These are phyloP conservation scores for Drosophila hydei DNA, from an alignment of 1,140 invertebrate species.

Conservation along the genomic window DNA sequence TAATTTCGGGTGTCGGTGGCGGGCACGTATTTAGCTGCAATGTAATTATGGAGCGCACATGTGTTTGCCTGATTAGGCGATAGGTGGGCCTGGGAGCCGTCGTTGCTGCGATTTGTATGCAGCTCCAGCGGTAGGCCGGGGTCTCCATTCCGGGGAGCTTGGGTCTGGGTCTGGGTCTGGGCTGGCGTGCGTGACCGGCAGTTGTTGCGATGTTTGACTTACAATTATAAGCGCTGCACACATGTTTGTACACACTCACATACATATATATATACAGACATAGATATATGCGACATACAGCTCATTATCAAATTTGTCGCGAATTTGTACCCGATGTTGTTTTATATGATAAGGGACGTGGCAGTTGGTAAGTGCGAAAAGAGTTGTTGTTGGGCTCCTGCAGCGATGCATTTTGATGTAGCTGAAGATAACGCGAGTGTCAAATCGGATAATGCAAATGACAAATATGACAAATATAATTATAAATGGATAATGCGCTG, in stretches of 20 bases:
- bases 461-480: conserved; percentile 5
- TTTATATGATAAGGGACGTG: conserved; percentile 7
- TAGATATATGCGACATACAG: conserved; percentile 6
- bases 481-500: background rate
- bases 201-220: conserved; percentile 76
- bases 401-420: conserved; percentile 28
- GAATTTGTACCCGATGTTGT: conserved; percentile 56
- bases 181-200: conserved; percentile 65
- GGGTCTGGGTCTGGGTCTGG: background rate
- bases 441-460: conserved; percentile 8
- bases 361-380: conserved; percentile 42
- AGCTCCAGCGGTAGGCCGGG: background rate
- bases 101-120: conserved; percentile 60
- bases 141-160: background rate
- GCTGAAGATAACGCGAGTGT: background rate
- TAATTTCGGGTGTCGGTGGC: conserved; percentile 77
- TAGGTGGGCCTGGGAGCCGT: conserved; percentile 48
- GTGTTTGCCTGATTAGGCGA: conserved; percentile 80
- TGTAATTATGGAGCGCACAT: conserved; percentile 78
- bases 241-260: conserved; percentile 18
- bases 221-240: conserved; percentile 68
- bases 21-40: conserved; percentile 64
- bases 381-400: conserved; percentile 21
- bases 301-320: conserved; percentile 80
- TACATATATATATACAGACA: conserved; percentile 14